These are phyloP conservation scores for Mixornis gularis DNA, from an alignment of 2,113 vertebrate species.

Conservation along the genomic window DNA sequence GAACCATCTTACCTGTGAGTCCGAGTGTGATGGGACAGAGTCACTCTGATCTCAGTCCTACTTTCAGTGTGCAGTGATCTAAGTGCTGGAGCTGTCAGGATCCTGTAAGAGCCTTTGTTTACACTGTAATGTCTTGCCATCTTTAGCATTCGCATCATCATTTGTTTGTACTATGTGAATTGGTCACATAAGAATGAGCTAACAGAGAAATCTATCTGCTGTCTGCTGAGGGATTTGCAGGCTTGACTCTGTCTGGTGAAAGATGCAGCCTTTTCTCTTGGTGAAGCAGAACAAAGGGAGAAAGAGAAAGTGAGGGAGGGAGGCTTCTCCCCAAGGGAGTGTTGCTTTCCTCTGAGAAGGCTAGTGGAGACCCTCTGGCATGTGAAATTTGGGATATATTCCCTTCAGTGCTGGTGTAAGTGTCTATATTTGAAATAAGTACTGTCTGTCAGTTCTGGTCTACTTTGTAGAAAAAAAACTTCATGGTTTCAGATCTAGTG, in stretches of 20 bases:
- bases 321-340: neutral
- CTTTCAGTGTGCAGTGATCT: neutral
- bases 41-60: neutral
- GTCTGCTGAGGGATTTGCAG: neutral
- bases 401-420: neutral
- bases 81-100: neutral
- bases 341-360: neutral
- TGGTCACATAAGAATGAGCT: conserved; percentile 16
- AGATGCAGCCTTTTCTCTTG: neutral
- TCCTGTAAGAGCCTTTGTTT: neutral
- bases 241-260: neutral
- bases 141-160: conserved; percentile 18
- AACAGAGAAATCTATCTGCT: neutral
- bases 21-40: neutral
- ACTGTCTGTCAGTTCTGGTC: neutral
- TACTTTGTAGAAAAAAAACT: neutral
- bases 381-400: neutral
- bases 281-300: neutral
- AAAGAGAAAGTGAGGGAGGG: neutral
- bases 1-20: neutral
- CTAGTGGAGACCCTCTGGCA: neutral
- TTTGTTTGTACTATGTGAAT: neutral
- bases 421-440: neutral
- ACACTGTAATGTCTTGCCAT: neutral
- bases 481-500: neutral